Base-by-base conservation (phyloP, 1,140 invertebrate species). In the Apis laboriosa region DNA sequence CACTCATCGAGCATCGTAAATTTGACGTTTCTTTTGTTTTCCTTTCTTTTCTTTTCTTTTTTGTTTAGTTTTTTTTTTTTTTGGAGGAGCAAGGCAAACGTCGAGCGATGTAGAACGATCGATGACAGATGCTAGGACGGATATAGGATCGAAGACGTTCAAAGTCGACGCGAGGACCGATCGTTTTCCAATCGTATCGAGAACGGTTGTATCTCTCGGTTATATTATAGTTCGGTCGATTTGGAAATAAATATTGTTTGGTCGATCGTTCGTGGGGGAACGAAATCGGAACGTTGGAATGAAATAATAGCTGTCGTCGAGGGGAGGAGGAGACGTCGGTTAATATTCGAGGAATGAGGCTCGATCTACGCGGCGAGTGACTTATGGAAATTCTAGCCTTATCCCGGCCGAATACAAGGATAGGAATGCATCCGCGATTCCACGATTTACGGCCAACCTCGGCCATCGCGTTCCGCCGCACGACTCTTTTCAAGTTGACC, bases 351-450 rank as follows among this genome's bases (percentile, higher is more conserved):
- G 86, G 80, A 88, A 85, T 67, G 80, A 71, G 67, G 80, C 34
- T 56, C 77, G 64, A 72, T 76, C 70, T 77, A 68, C 77, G 61
- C 53, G 64, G n/a, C 53, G 56, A 64, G 79, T 88, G 87, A 88
- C 84, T 85, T 88, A 88, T 85, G 86, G 86, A 87, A 87, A 88
- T 88, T 75, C 79, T 81, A 78, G 78, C 61, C 77, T 70, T 84
- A 77, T 74, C 81, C 83, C 77, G 64, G 68, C 63, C 77, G 84
- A 84, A 78, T 81, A 56, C 74, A 72, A 80, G 61, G 77, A 74
- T 74, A 81, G 74, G 82, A 87, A 88, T 88, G 82, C 83, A 87
- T 84, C 77, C 70, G 74, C 61, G 82, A 84, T 86, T 87, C 80
- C 60, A 84, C 72, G 78, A 72, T 84, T 81, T 84, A 74, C 56